Evolutionary conservation across 1,140 invertebrate species (phyloP).

Genomic region (Philaenus spumarius): DNA sequence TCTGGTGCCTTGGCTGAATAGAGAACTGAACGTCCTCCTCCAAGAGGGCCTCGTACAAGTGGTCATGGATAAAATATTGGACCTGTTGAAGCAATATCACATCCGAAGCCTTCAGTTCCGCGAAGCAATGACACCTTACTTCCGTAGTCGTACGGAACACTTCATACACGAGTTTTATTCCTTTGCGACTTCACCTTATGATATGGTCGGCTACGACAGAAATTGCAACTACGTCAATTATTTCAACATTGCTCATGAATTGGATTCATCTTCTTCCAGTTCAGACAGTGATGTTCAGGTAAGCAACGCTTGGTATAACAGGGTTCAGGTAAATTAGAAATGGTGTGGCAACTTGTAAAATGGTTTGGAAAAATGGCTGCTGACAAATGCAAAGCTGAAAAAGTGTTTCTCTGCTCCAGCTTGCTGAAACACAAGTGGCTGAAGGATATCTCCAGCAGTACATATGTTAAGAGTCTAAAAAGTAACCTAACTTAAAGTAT

Average conservation of each 20-base stretch:
- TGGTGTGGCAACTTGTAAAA: too few relatives aligned
- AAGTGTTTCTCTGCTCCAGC: too few relatives aligned
- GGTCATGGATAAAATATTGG: constrained; percentile 59
- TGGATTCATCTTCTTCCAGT: background rate
- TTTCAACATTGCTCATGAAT: background rate
- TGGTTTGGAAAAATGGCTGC: too few relatives aligned
- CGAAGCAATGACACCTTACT: constrained; percentile 47
- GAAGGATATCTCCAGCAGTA: too few relatives aligned
- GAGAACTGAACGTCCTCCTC: constrained; percentile 70
- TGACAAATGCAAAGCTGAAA: too few relatives aligned
- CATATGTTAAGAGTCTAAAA: too few relatives aligned
- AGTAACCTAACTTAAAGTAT: too few relatives aligned
- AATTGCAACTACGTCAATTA: constrained; percentile 37
- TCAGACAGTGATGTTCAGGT: constrained; percentile 15
- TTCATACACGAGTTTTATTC: constrained; percentile 85
- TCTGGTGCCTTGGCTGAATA: constrained; percentile 78
- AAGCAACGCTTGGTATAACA: background rate
- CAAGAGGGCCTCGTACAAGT: constrained; percentile 49
- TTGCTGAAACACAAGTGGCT: too few relatives aligned
- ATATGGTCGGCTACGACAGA: constrained; percentile 69
- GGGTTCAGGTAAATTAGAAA: background rate
- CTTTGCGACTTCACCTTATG: constrained; percentile 79
- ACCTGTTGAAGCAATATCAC: constrained; percentile 56
- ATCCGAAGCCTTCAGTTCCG: constrained; percentile 70
- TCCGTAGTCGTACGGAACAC: constrained; percentile 59